Percentiles rank a stretch among this genome's conserved stretches.
These are phyloP conservation scores for Aphaenogaster floridana DNA, from an alignment of 1,140 invertebrate species.

Conservation along the genomic window DNA sequence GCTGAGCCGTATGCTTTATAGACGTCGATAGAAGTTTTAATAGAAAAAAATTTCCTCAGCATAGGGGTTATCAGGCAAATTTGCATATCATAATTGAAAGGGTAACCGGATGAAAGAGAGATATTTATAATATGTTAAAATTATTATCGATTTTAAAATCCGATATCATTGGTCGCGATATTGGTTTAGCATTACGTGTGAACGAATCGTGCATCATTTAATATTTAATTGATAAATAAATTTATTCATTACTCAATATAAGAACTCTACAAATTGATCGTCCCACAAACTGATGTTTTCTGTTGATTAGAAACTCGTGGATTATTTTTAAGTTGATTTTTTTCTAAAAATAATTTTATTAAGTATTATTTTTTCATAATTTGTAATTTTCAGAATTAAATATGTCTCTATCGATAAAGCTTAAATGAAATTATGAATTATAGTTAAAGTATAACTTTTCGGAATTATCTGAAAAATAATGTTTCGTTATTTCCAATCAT, in stretches of 20 bases:
- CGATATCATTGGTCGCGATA: background rate
- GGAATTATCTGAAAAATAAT: background rate
- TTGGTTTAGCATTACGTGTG: background rate
- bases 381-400: background rate
- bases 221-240: background rate
- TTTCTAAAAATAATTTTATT: background rate
- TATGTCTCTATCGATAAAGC: background rate
- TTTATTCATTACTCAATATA: background rate
- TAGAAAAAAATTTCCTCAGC: constrained; percentile 33
- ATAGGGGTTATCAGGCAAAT: constrained; percentile 18
- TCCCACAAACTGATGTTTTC: background rate
- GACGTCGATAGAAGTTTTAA: constrained; percentile 51
- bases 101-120: background rate
- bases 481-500: background rate
- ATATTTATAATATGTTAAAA: constrained; percentile 47
- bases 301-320: background rate
- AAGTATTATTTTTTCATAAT: background rate
- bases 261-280: background rate
- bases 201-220: background rate
- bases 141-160: constrained; percentile 37
- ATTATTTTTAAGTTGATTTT: background rate
- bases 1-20: constrained; percentile 15
- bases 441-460: background rate
- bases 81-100: constrained; percentile 59
- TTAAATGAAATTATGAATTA: background rate